Percentiles rank a stretch among this genome's conserved stretches.
phyloP scores from a whole-genome alignment of 2,113 vertebrate genomes.

The Chunga burmeisteri region DNA sequence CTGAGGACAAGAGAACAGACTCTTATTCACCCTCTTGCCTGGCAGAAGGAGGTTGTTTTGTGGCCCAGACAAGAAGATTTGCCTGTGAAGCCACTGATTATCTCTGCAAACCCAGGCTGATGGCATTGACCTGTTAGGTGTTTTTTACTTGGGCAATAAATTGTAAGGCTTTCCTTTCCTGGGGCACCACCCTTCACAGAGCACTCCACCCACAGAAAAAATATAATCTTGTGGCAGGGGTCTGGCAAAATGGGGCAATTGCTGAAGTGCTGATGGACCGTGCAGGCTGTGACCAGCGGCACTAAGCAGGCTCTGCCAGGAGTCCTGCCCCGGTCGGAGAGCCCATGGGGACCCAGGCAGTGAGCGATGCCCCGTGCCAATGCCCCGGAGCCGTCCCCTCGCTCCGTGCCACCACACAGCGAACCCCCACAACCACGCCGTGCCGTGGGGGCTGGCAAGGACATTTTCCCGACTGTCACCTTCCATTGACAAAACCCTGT shows the following conservation, averaged over 20 bases:
- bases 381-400: background rate
- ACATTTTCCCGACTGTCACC: background rate
- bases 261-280: fast-evolving
- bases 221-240: background rate
- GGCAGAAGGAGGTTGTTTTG: fast-evolving
- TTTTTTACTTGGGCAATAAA: background rate
- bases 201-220: fast-evolving
- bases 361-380: fast-evolving
- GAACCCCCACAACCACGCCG: fast-evolving
- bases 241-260: fast-evolving
- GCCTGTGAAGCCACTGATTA: fast-evolving
- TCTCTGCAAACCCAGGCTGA: background rate
- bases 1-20: background rate
- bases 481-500: background rate
- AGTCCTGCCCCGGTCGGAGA: no score
- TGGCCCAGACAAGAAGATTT: fast-evolving
- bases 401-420: fast-evolving
- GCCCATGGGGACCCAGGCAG: fast-evolving
- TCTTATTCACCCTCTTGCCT: background rate
- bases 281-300: background rate
- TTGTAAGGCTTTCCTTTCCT: fast-evolving
- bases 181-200: background rate
- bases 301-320: background rate
- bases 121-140: fast-evolving
- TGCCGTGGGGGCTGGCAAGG: background rate